Evolutionary conservation across 2,113 vertebrate species (phyloP), one percentile per base, ranked within the genome.

Genomic region (Albula goreensis): DNA sequence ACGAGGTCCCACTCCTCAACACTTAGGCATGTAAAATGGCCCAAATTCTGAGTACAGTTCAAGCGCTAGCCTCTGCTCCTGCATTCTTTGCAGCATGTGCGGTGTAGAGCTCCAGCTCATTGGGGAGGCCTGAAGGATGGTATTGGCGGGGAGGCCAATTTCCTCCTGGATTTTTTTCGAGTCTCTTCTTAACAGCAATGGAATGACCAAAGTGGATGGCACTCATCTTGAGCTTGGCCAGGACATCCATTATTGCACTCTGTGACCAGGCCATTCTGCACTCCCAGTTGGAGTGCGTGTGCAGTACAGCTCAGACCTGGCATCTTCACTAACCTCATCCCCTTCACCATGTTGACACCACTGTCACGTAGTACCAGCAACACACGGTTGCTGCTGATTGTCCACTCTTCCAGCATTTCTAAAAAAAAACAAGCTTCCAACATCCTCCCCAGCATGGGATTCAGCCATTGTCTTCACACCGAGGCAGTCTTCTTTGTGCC

Each of bases 311-410:
- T 85, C 4, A 88, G 25, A 63, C 82, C 63, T 70, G 83, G 87
- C 12, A 83, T 19, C 9, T 88, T 84, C 57, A 66, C 53, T 2
- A 88, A 12, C 66, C 19, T 88, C 81, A 88, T 83, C 4, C 66
- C 87, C 50, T 88, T 83, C 5, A 85, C 84, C 41, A 86, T 25
- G 25, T 85, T 88, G 12, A 84, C 81, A 52, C 87, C 84, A 63
- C 53, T 41, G 41, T 88, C 87, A 31, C 84, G 41, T 31, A 85
- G 84, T 66, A 85, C 87, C 56, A 88, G 80, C 57, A 60, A 25
- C 19, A 85, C n/a, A 15, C 86, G 50, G 4, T 87, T 50, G 63
- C 11, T 82, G 53, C 50, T 57, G 81, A 83, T 83, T 22, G 80
- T 70, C 80, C 83, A 85, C 52, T 79, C 56, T 70, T 87, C 81